Evolutionary conservation across 1,140 invertebrate species (phyloP).

Genomic region (Aphidius gifuensis): DNA sequence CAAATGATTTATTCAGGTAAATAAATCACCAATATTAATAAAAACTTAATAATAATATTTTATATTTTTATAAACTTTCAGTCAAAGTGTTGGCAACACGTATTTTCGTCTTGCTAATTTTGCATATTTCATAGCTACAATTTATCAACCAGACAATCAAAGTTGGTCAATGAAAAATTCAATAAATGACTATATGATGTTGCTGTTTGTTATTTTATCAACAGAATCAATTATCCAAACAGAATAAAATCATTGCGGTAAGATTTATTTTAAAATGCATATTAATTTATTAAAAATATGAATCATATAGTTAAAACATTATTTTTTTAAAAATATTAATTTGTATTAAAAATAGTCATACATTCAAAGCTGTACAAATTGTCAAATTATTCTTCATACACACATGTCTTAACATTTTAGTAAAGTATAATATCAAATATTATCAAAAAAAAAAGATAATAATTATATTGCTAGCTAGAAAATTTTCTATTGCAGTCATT

Average conservation of each 20-base stretch:
- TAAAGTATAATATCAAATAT: slow-evolving; percentile 22
- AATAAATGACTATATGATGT: slow-evolving; percentile 38
- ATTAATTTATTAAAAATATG: slow-evolving; percentile 22
- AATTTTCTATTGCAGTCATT: slow-evolving; percentile 10
- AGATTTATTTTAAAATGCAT: slow-evolving; percentile 20
- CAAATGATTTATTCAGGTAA: slow-evolving; percentile 26
- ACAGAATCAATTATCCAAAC: slow-evolving; percentile 32
- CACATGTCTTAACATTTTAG: slow-evolving; percentile 4
- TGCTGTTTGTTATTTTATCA: slow-evolving; percentile 31
- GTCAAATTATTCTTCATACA: slow-evolving; percentile 19
- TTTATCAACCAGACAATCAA: slow-evolving; percentile 26
- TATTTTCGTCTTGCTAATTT: slow-evolving; percentile 30
- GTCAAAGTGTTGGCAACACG: slow-evolving; percentile 28
- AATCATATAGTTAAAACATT: slow-evolving; percentile 16
- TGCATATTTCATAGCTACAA: slow-evolving; percentile 28
- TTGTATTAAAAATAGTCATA: background rate
- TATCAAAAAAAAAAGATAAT: slow-evolving; percentile 23
- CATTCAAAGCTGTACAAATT: background rate
- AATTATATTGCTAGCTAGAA: slow-evolving; percentile 21
- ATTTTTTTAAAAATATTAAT: background rate
- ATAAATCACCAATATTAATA: background rate
- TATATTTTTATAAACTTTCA: slow-evolving; percentile 16
- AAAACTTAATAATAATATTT: background rate
- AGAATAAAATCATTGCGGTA: slow-evolving; percentile 12
- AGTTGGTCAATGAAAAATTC: slow-evolving; percentile 28